Conservation (phyloP, 1,140 invertebrate genomes). For the Aphidius gifuensis region DNA sequence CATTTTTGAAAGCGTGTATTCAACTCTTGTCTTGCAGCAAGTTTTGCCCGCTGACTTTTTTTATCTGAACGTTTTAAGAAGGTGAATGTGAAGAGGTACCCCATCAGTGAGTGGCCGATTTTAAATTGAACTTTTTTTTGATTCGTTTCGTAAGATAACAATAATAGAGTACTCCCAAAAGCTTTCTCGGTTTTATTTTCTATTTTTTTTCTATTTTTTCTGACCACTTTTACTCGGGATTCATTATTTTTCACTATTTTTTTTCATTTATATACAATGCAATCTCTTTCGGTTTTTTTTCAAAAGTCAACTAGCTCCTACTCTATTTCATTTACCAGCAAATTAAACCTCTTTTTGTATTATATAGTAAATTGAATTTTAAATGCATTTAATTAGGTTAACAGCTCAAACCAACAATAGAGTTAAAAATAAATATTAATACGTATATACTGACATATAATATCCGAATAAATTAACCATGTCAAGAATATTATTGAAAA, state of each 20-base stretch:
- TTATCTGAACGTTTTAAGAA: slow-evolving; percentile 15
- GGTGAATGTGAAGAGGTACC: slow-evolving; percentile 16
- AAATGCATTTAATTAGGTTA: slow-evolving; percentile 41
- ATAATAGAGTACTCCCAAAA: slow-evolving; percentile 22
- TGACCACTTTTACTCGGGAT: background rate
- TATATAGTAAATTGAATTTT: slow-evolving; percentile 43
- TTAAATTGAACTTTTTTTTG: slow-evolving; percentile 25
- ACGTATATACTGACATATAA: background rate
- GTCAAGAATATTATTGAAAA: no score
- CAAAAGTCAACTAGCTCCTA: background rate
- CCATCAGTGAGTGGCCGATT: slow-evolving; percentile 4
- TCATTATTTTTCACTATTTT: slow-evolving; percentile 5
- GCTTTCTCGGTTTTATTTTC: background rate
- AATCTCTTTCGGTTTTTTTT: slow-evolving; percentile 21
- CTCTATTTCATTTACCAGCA: background rate
- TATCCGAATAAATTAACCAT: no score
- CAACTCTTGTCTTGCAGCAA: slow-evolving; percentile 18
- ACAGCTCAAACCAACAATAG: no score
- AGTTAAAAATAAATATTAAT: no score
- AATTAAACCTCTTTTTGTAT: background rate
- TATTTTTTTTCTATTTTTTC: background rate
- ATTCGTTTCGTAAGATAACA: slow-evolving; percentile 27
- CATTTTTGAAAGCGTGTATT: slow-evolving; percentile 10
- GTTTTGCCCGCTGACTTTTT: background rate
- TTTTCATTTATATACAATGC: slow-evolving; percentile 19